Conservation (phyloP, 2,113 vertebrate genomes). For the Leucopsar rothschildi region DNA sequence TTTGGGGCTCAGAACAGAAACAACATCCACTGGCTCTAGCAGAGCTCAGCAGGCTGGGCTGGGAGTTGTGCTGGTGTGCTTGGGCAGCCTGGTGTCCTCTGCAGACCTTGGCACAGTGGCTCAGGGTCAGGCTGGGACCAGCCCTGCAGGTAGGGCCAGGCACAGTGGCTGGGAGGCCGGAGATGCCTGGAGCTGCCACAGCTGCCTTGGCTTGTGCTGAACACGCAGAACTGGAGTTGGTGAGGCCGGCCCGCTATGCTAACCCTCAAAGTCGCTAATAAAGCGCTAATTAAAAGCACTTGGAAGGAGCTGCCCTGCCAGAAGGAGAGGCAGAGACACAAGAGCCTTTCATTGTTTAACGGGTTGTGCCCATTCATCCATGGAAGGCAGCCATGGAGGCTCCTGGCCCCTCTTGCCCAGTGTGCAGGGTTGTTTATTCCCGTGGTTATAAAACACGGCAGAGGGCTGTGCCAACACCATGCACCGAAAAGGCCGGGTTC, state of each 20-base stretch:
- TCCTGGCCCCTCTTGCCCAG: conserved; percentile 10
- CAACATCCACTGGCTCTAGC: not conserved
- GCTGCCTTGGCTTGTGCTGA: not conserved
- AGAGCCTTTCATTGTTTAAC: conserved; percentile 31
- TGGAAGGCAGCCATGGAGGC: not conserved
- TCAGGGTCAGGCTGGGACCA: not conserved
- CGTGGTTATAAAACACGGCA: not conserved
- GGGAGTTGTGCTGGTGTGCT: not conserved
- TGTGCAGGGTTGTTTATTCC: not conserved
- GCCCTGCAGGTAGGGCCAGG: not conserved
- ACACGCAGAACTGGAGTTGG: not conserved
- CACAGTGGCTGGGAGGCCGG: not conserved
- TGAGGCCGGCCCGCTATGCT: not conserved
- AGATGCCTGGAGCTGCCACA: not conserved
- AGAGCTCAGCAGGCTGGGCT: not conserved
- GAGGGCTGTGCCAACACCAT: fast-evolving
- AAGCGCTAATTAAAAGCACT: conserved; percentile 57
- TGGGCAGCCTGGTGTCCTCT: not conserved
- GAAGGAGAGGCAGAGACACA: conserved; percentile 22
- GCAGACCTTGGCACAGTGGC: not conserved
- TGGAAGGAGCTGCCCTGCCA: conserved; percentile 39
- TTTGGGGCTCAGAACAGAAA: not conserved
- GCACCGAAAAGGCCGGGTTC: fast-evolving
- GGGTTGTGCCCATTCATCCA: conserved; percentile 8
- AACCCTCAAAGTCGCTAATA: conserved; percentile 23